Evolutionary conservation across 2,113 vertebrate genomes (phyloP), one percentile per base, ranked within the genome.

Genomic region (Microcebus jonahi): DNA sequence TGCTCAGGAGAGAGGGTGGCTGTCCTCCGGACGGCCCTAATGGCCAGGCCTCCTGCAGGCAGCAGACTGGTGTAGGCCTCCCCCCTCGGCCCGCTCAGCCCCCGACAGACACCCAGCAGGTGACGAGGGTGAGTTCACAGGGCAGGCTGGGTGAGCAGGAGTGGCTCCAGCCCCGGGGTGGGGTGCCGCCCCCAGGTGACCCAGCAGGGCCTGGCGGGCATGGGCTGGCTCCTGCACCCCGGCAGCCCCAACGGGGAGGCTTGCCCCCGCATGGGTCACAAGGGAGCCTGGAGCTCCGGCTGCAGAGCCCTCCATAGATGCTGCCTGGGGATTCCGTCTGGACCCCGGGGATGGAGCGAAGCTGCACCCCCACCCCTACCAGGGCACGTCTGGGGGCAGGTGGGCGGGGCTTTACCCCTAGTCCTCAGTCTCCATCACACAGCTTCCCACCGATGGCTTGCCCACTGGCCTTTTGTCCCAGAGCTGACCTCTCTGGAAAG

Each of bases 51-150:
- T 97, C 87, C 84, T 84, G 50, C 1, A 0, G 11, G 15, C 18
- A 0, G 17, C 15, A 29, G 42, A 17, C 20, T 2, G n/a, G 34
- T 7, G n/a, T 20, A 1, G 53, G 50, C 18, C 0, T 18, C 27
- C 39, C 42, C 11, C 42, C 18, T 10, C 3, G 13, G 29, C 4
- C 10, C 53, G 21, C 63, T 10, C 20, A 0, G 29, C 15, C 36
- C 14, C 73, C 21, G 2, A 15, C 2, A 1, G 70, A 8, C 25
- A 0, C 1, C 8, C 42, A n/a, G 63, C 0, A 11, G 39, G 48
- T 27, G 71, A 76, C 2, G 2, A 31, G 15, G 34, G 17, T 8
- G 15, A 5, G 29, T 59, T 42, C 14, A 65, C 7, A 42, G 14
- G 36, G 36, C 12, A 27, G n/a, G 63, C 25, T 1, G 13, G 14